Conservation (phyloP, 2,797 vertebrate genomes). For the Yasuhikotakia modesta region DNA sequence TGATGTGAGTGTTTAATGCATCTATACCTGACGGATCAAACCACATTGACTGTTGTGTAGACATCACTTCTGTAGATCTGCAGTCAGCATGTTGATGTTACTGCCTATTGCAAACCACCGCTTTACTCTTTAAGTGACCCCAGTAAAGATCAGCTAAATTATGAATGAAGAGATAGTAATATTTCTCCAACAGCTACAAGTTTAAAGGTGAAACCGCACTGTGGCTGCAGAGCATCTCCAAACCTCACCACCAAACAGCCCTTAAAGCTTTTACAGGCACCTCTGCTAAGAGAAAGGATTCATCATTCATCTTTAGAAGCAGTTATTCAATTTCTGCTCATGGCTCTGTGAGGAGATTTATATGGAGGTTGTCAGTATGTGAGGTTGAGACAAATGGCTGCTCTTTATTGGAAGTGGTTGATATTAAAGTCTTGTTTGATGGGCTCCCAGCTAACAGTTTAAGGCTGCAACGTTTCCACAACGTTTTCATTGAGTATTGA, state of each 20-base stretch:
- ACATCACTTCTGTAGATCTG: slow-evolving; percentile 38
- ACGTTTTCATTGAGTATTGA: too few species aligned
- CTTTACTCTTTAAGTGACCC: slow-evolving; percentile 75
- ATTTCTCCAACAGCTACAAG: slow-evolving; percentile 76
- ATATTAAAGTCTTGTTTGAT: slow-evolving; percentile 24
- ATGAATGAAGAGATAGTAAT: slow-evolving; percentile 78
- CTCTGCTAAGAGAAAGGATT: slow-evolving; percentile 68
- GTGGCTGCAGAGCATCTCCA: slow-evolving; percentile 57
- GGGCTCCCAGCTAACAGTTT: not conserved
- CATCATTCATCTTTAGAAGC: slow-evolving; percentile 67
- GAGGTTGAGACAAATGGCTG: slow-evolving; percentile 32
- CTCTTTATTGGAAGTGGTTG: slow-evolving; percentile 4
- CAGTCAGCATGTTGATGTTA: slow-evolving; percentile 36
- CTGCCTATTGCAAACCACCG: slow-evolving; percentile 49
- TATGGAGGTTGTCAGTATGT: slow-evolving; percentile 49
- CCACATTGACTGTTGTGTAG: slow-evolving; percentile 19
- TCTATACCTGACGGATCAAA: slow-evolving; percentile 14
- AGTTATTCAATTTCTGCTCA: slow-evolving; percentile 69
- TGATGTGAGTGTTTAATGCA: slow-evolving; percentile 28
- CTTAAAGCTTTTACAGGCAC: slow-evolving; percentile 57
- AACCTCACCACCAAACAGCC: slow-evolving; percentile 40
- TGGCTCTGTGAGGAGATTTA: slow-evolving; percentile 64
- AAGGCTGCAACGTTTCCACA: too few species aligned
- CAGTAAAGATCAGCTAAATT: slow-evolving; percentile 83
- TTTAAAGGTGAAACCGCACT: slow-evolving; percentile 79